Evolutionary conservation across 2,888 invertebrate genomes (phyloP), one percentile per base, ranked within the genome.

Genomic region (Auanema freiburgensis): DNA sequence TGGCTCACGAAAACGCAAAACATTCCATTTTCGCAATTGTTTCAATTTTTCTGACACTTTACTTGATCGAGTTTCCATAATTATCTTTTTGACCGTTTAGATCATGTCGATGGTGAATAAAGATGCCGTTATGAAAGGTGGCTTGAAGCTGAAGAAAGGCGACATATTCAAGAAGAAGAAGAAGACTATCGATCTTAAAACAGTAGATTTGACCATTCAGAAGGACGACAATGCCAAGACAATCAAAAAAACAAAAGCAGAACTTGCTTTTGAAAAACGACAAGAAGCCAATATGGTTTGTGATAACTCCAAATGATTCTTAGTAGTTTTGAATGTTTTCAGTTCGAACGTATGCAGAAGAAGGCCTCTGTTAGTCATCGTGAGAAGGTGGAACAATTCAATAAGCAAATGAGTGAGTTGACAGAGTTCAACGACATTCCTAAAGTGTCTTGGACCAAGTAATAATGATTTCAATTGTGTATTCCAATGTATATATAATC

Each of bases 371-470:
- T 77, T 24, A 76, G 76, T 42, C 81, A 81, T 66, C 72, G 79
- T 23, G 81, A 81, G 62, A 77, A 77, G 50, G 80, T 82, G 41
- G 82, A 81, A 54, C 65, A 78, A 59, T 82, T 83, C 73, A 82
- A 81, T 71, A 76, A 78, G 65, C 79, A 84, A 51, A 78, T 84
- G 79, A 77, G 75, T 54, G 78, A 79, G 21, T 66, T 84, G 63
- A 79, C 83, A 16, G 83, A 83, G 59, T 84, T 84, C 75, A 84
- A 83, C 72, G 83, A 83, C 66, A 81, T 84, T 61, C 83, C 81
- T 43, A 84, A 84, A 65, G 83, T 84, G 6, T 83, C 82, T 50
- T 83, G 83, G 83, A 83, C 83, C 21, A 83, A 83, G 61, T 83
- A 71, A 78, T 42, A 52, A 24, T 33, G 33, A 33, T 5, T 33